Percentiles rank a stretch among this genome's conserved stretches.
These are phyloP conservation scores for Drosophila equinoxialis DNA, from an alignment of 1,140 invertebrate genomes.

Conservation along the genomic window DNA sequence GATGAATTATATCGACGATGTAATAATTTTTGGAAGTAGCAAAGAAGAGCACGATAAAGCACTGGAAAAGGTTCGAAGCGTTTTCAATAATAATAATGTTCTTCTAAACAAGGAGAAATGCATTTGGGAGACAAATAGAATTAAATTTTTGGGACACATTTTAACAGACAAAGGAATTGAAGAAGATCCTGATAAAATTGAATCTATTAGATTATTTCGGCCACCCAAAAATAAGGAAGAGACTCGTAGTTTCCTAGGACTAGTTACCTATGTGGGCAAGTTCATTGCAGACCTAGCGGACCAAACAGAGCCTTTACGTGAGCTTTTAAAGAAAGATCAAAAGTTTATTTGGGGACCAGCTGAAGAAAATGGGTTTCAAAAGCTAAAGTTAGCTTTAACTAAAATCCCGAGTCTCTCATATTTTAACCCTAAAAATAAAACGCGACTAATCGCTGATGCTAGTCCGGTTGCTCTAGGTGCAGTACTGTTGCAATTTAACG, in stretches of 20 bases:
- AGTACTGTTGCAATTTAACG: no score
- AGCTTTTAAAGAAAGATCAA: not conserved
- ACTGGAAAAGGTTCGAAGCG: no score
- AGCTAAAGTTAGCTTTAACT: no score
- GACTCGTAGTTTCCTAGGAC: constrained; percentile 41
- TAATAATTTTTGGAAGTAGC: not conserved
- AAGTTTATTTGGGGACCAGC: not conserved
- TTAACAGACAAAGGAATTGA: constrained; percentile 19
- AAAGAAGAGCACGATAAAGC: not conserved
- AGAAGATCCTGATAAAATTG: constrained; percentile 41
- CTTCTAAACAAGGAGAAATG: not conserved
- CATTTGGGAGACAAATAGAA: not conserved
- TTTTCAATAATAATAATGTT: not conserved
- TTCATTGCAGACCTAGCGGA: constrained; percentile 5
- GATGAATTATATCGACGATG: not conserved
- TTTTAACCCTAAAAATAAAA: no score
- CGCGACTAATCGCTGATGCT: no score
- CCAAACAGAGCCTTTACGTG: not conserved
- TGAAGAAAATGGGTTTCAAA: not conserved
- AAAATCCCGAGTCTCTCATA: no score
- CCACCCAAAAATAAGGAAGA: constrained; percentile 55
- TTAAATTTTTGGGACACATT: not conserved
- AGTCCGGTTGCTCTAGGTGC: no score
- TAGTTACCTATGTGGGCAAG: not conserved
- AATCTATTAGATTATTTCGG: constrained; percentile 34